Evolutionary conservation across 2,888 invertebrate genomes (phyloP), one percentile per base, ranked within the genome.

Genomic region (Erebia aethiops): DNA sequence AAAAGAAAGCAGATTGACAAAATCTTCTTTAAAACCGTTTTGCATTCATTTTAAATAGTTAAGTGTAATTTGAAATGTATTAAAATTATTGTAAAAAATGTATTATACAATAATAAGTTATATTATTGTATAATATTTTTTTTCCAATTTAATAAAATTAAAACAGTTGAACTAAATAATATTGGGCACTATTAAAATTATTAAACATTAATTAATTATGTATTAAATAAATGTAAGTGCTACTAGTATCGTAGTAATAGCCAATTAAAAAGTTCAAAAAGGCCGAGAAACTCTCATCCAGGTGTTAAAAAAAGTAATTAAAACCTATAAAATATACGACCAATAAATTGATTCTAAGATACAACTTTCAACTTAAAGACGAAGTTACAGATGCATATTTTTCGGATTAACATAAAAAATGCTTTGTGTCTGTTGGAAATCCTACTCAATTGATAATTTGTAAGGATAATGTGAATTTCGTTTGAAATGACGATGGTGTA

Each of bases 401-500:
- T 21, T 62, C 49, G 62, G 49, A 62, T 62, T 62, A 62, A 62
- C 13, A 62, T 62, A 41, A 52, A 52, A 64, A 35, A 49, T 21
- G 46, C 60, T 64, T 58, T 71, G 70, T 72, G 73, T 71, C 64
- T 71, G 69, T 74, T 71, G 73, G 73, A 71, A 66, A 73, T 67
- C 74, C 67, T 61, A 60, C 61, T 75, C 80, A 82, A 86, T 83
- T 84, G 84, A 86, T 87, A 87, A 82, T 84, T 74, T 82, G 76
- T 88, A 88, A 87, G 87, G 80, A 80, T 82, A 83, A 81, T 83
- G 81, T 82, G 83, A 85, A 80, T 84, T 86, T 87, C 81, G 81
- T 86, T 87, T 77, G 60, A 70, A 68, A 67, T 72, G 80, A 81
- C 83, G 81, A 84, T 80, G 82, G 80, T 84, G 78, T 89, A 88